Base-by-base conservation (phyloP, 1,140 invertebrate species). In the Trypoxylus dichotomus region DNA sequence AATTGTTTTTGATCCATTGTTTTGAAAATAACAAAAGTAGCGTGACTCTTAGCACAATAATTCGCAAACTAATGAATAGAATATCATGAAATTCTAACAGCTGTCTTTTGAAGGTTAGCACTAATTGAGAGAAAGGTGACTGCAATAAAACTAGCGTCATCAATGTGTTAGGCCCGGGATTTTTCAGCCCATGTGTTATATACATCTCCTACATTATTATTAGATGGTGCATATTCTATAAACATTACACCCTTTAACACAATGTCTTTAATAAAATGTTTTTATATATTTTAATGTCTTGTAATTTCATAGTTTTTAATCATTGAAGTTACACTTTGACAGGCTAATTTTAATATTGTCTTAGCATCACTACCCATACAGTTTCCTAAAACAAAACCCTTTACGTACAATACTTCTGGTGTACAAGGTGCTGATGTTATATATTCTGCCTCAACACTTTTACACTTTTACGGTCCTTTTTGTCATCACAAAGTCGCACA, bases 261-360 rank as follows among this genome's bases (percentile, higher is more conserved):
- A 41, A 58, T 8, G n/a, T 76, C 75, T 27, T 32, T 27, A 58
- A 76, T 63, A 76, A 76, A 76, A 58, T 76, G 42, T 76, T 54
- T 60, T 63, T n/a, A n/a, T 76, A 63, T 63, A 54, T 29, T 76
- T 76, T 7, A 24, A 27, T 76, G 1, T 73, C 5, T n/a, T n/a
- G n/a, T 73, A 41, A 29, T 63, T 68, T 76, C 42, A 63, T 76
- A 37, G 47, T 76, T 76, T 76, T 76, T 29, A 15, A 76, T 60
- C 75, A 76, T 43, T 32, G 32, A 21, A 54, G 60, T 60, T 32
- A 47, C 42, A 58, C 75, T 76, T 76, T 60, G 75, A 75, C 42
- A 43, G 24, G 24, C 41, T 13, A 43, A 1, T 11, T 47, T 37
- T 47, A 75, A 75, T 10, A 75, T 3, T 24, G 58, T 29, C n/a